Conservation (phyloP, 2,113 vertebrate genomes). For the Andinoacara biseriatus region DNA sequence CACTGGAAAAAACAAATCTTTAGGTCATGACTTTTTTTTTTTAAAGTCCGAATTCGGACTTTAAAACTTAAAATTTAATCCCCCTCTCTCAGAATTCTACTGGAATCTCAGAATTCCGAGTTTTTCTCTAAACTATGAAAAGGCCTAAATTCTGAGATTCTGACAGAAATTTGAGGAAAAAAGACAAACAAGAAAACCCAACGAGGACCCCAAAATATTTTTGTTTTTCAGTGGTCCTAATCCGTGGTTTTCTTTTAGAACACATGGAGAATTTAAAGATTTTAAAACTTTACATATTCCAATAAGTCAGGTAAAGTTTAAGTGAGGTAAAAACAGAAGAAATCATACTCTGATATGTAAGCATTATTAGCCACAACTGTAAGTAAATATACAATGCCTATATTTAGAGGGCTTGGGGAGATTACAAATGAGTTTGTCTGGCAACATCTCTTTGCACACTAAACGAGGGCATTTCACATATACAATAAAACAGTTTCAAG, state of each 20-base stretch:
- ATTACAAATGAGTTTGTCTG: constrained; percentile 1
- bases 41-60: background rate
- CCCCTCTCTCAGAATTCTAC: background rate
- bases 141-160: no score
- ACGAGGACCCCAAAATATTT: background rate
- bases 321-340: constrained; percentile 47
- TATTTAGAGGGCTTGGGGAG: background rate
- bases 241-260: constrained; percentile 25
- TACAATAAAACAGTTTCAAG: constrained; percentile 19
- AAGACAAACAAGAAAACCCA: no score
- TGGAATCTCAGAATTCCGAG: background rate
- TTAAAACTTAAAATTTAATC: background rate
- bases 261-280: constrained; percentile 30
- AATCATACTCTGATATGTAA: constrained; percentile 57
- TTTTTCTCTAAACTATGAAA: no score
- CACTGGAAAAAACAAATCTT: background rate
- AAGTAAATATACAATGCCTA: constrained; percentile 33
- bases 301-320: constrained; percentile 15
- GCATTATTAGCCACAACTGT: constrained; percentile 12
- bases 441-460: background rate
- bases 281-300: constrained; percentile 29
- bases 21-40: background rate
- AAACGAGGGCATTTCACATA: constrained; percentile 22
- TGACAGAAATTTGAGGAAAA: no score
- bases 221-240: background rate